Percentiles rank a stretch among this genome's conserved stretches.
These are phyloP conservation scores for Tribolium madens DNA, from an alignment of 1,140 invertebrate species.

Conservation along the genomic window DNA sequence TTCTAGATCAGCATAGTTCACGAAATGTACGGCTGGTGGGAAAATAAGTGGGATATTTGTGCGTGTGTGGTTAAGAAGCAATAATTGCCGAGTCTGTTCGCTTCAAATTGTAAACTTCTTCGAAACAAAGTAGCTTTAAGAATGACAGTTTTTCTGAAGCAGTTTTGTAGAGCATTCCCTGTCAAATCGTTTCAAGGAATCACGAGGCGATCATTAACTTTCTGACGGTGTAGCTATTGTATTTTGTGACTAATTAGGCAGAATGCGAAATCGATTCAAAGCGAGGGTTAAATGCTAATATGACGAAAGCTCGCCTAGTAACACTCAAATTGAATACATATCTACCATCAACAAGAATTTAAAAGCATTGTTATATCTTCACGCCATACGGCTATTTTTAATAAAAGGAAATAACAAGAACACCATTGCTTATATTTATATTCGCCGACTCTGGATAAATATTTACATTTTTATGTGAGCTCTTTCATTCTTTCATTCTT, in stretches of 20 bases:
- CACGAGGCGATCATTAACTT: constrained; percentile 46
- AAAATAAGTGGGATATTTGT: constrained; percentile 52
- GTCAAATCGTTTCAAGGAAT: constrained; percentile 53
- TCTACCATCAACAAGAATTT: constrained; percentile 39
- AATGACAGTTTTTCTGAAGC: constrained; percentile 49
- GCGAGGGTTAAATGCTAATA: constrained; percentile 43
- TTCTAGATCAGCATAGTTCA: constrained; percentile 47
- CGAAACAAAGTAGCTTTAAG: constrained; percentile 51
- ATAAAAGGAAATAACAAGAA: constrained; percentile 40
- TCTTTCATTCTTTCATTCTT: neutral
- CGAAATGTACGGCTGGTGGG: constrained; percentile 44
- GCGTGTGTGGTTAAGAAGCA: constrained; percentile 51
- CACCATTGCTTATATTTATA: constrained; percentile 38
- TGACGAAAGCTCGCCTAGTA: constrained; percentile 40
- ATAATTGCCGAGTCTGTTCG: constrained; percentile 47
- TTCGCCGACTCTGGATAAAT: constrained; percentile 1
- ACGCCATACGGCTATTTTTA: constrained; percentile 44
- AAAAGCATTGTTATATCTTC: constrained; percentile 44
- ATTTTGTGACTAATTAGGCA: constrained; percentile 48
- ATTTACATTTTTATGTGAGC: constrained; percentile 26
- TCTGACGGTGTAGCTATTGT: constrained; percentile 47
- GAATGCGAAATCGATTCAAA: constrained; percentile 41
- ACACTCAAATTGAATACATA: constrained; percentile 43
- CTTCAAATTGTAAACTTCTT: constrained; percentile 47
- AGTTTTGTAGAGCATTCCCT: constrained; percentile 42